These are phyloP conservation scores for Gorsachius magnificus DNA, from an alignment of 2,797 vertebrate genomes.

Conservation along the genomic window DNA sequence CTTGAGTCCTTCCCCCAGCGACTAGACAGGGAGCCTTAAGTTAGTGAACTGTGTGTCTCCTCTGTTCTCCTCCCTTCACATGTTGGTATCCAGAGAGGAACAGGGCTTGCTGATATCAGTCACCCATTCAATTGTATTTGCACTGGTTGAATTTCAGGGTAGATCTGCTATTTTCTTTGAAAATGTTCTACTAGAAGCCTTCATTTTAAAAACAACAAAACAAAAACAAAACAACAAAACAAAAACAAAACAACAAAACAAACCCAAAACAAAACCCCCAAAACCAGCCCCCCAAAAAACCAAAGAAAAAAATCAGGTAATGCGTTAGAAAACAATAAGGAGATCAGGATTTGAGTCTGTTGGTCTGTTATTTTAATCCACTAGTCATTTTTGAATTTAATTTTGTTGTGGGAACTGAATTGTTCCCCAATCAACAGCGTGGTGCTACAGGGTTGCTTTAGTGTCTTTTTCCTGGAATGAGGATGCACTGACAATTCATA, in stretches of 20 bases:
- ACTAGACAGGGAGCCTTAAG: background rate
- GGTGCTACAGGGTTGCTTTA: background rate
- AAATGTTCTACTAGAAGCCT: background rate
- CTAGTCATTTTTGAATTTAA: background rate
- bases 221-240: too few species aligned
- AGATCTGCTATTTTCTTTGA: background rate
- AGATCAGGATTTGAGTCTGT: background rate
- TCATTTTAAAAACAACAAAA: background rate
- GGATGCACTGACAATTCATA: background rate
- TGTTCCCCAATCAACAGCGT: background rate
- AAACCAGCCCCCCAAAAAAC: too few species aligned
- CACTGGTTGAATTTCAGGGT: background rate
- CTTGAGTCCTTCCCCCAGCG: background rate
- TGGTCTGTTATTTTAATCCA: background rate
- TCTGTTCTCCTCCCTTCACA: background rate
- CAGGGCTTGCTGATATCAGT: too few species aligned
- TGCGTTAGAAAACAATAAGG: background rate
- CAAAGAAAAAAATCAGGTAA: background rate
- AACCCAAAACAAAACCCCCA: too few species aligned
- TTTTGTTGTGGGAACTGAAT: background rate
- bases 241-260: too few species aligned
- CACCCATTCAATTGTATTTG: background rate
- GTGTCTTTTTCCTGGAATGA: background rate
- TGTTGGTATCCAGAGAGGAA: background rate
- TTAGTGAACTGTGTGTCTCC: background rate